Base-by-base conservation (phyloP, 2,113 vertebrate species). In the Pseudolaguvia tuberculata region DNA sequence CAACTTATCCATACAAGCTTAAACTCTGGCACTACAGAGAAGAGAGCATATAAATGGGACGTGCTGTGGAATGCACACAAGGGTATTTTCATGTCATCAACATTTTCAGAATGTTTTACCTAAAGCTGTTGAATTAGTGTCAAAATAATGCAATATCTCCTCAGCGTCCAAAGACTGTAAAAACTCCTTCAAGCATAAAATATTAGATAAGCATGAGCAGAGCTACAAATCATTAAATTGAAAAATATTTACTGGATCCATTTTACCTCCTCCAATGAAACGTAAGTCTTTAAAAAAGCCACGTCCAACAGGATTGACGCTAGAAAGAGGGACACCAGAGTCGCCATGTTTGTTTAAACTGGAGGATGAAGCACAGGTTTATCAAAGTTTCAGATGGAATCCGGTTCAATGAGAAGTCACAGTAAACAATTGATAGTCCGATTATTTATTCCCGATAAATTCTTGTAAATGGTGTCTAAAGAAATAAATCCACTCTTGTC, bases 181-280 rank as follows among this genome's bases (percentile, higher is more conserved):
- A 77, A 80, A 80, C 53, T 50, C 71, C 87, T 89, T 75, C 6
- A 52, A 69, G 61, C 27, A 14, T 6, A 66, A 39, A 18, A 20
- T 18, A 77, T 21, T 47, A 59, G 15, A 84, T 29, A 85, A 59
- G 20, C 59, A 59, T 39, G 20, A 17, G 81, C 84, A 83, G 78
- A 86, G 86, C 87, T 89, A 85, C 88, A 86, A 87, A 87, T 84
- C 86, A 84, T 87, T 87, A 82, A 63, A 84, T 87, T 87, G 82
- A 63, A 70, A 72, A 70, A 72, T 14, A 10, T 47, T 65, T 23
- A 25, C 6, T 35, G 3, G 31, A 47, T 27, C 15, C 45, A 6
- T 50, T 45, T 84, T 88, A 91, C 89, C 87, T 88, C 76, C 15
- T 84, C 84, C 70, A 79, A 21, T 35, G 66, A 76, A 58, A 66